A percentile compares a stretch with the other conserved stretches of the same genome.
Conservation (phyloP, 1,140 invertebrate species). For the Cotesia vestalis region DNA sequence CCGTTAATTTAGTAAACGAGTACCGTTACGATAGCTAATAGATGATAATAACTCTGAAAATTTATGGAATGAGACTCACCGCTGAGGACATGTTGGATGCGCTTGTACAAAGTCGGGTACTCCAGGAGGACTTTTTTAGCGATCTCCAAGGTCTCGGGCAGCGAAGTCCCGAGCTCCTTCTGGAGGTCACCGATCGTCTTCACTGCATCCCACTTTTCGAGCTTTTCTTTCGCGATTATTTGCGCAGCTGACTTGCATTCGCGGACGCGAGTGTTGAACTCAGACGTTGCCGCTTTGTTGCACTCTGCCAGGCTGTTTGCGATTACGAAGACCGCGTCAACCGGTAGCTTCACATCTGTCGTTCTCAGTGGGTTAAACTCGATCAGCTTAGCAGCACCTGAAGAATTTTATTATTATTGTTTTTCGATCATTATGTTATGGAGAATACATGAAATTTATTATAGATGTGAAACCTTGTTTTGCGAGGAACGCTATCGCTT, state of each 20-base stretch:
- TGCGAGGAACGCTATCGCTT: slow-evolving; percentile 95
- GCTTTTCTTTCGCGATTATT: slow-evolving; percentile 62
- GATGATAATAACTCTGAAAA: too few species aligned
- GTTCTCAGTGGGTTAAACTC: slow-evolving; percentile 91
- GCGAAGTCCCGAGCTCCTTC: slow-evolving; percentile 26
- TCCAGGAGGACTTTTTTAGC: slow-evolving; percentile 58
- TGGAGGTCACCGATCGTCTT: slow-evolving; percentile 44
- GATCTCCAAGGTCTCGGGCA: slow-evolving; percentile 9
- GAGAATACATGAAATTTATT: slow-evolving; percentile 20
- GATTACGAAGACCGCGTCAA: slow-evolving; percentile 88
- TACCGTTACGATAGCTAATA: not conserved
- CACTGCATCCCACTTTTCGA: slow-evolving; percentile 7
- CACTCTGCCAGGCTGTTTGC: slow-evolving; percentile 89
- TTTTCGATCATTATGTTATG: not conserved
- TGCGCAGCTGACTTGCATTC: slow-evolving; percentile 92
- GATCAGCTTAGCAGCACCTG: slow-evolving; percentile 88
- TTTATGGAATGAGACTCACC: slow-evolving; percentile 58
- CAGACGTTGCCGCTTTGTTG: slow-evolving; percentile 92
- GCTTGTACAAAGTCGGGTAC: slow-evolving; percentile 78
- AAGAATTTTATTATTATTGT: slow-evolving; percentile 18
- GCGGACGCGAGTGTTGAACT: slow-evolving; percentile 93
- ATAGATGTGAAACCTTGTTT: slow-evolving; percentile 72
- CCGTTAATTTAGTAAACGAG: slow-evolving; percentile 6
- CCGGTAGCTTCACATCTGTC: slow-evolving; percentile 81
- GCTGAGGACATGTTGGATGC: slow-evolving; percentile 89